phyloP scores from a whole-genome alignment of 2,113 vertebrate genomes.

The Corvus hawaiiensis region DNA sequence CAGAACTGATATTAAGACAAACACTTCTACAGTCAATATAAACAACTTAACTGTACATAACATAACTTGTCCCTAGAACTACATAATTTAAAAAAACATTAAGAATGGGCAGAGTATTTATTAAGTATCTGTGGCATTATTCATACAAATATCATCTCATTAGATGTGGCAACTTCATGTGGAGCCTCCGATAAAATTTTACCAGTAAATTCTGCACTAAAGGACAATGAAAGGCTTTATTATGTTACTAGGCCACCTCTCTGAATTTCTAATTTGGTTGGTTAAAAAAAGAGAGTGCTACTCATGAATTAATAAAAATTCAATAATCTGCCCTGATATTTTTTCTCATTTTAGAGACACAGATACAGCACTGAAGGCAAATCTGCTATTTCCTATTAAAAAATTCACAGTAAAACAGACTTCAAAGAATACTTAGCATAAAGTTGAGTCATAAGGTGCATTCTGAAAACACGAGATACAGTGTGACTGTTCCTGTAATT shows the following conservation, averaged over 20 bases:
- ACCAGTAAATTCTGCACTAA: neutral
- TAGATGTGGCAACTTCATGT: neutral
- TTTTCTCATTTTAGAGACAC: neutral
- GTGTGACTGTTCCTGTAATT: constrained; percentile 72
- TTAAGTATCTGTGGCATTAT: neutral
- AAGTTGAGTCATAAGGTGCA: constrained; percentile 33
- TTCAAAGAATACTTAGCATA: constrained; percentile 2
- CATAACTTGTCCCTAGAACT: neutral
- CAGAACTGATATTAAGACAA: neutral
- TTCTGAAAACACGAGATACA: constrained; percentile 56
- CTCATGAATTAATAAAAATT: neutral
- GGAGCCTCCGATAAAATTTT: neutral
- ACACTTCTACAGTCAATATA: neutral
- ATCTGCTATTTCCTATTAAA: neutral
- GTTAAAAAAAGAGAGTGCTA: neutral
- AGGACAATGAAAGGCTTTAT: neutral
- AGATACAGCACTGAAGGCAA: neutral
- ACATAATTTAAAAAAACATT: neutral
- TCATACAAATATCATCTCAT: neutral
- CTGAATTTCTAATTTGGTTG: neutral
- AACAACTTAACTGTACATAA: neutral
- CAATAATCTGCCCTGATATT: neutral
- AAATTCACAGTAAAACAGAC: neutral
- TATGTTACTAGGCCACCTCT: neutral
- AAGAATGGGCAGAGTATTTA: neutral